A percentile compares a stretch with the other conserved stretches of the same genome.
Conservation (phyloP, 2,797 vertebrate species). For the Ispidina lecontei region DNA sequence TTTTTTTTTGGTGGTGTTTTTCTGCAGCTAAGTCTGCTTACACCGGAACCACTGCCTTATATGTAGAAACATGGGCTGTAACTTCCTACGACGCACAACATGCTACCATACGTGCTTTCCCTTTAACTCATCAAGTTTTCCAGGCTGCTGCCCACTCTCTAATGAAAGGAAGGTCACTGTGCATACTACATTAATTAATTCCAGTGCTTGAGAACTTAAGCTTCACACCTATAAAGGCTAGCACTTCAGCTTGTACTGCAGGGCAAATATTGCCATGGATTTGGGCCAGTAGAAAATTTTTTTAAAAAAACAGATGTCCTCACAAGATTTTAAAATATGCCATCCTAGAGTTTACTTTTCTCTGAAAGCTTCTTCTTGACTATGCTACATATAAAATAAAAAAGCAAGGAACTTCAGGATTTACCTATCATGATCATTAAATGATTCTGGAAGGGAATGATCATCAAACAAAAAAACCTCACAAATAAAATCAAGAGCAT, state of each 20-base stretch:
- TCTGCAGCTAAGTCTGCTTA: neutral
- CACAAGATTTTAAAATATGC: neutral
- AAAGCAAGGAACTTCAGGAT: neutral
- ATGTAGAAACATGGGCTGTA: slow-evolving; percentile 35
- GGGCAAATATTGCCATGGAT: neutral
- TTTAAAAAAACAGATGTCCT: neutral
- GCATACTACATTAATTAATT: neutral
- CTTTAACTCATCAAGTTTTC: slow-evolving; percentile 57
- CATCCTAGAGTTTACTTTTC: neutral
- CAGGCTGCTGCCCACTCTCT: neutral
- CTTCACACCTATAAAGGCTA: slow-evolving; percentile 36
- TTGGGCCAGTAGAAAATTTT: neutral
- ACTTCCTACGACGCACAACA: slow-evolving; percentile 59
- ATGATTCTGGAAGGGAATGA: neutral
- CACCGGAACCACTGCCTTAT: slow-evolving; percentile 74
- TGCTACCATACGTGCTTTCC: slow-evolving; percentile 21
- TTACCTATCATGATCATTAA: neutral
- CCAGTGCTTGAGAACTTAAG: slow-evolving; percentile 7
- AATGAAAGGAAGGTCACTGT: slow-evolving; percentile 52
- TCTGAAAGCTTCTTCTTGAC: neutral
- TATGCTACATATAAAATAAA: neutral
- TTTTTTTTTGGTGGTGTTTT: neutral
- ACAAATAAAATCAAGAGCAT: neutral
- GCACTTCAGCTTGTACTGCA: neutral
- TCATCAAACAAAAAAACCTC: neutral